Percentiles rank a stretch among this genome's conserved stretches.
Conservation (phyloP, 2,113 vertebrate species). For the Pangasianodon hypophthalmus region DNA sequence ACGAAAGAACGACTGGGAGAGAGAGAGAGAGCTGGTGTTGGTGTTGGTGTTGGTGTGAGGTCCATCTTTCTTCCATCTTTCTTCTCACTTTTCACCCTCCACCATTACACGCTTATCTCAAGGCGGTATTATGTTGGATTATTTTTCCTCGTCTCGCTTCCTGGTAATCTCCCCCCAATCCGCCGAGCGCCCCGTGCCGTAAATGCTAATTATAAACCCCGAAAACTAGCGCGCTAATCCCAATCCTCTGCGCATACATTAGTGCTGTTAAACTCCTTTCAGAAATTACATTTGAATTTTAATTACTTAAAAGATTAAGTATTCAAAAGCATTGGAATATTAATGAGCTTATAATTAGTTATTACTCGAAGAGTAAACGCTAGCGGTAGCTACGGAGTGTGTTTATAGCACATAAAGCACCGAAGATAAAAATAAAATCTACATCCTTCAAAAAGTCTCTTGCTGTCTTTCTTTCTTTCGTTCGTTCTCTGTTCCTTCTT, state of each 20-base stretch:
- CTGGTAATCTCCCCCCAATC: neutral
- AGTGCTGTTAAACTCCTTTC: conserved; percentile 25
- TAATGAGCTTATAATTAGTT: conserved; percentile 13
- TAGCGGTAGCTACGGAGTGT: neutral
- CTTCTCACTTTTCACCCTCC: neutral
- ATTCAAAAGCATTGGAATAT: neutral
- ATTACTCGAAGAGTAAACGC: neutral
- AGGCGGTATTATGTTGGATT: conserved; percentile 2
- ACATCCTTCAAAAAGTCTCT: neutral
- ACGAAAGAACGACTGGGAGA: neutral
- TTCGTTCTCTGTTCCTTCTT: too few relatives aligned
- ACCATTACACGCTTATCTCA: conserved; percentile 1
- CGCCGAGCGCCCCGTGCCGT: neutral
- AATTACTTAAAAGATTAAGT: conserved; percentile 24
- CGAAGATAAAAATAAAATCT: neutral
- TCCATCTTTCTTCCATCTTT: neutral
- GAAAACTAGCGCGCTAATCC: conserved; percentile 7
- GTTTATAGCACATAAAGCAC: neutral
- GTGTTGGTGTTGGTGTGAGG: neutral
- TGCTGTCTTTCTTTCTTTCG: neutral
- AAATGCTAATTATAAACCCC: conserved; percentile 29
- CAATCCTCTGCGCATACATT: conserved; percentile 15
- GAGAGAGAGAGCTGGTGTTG: neutral
- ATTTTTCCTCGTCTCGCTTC: conserved; percentile 21
- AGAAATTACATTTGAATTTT: conserved; percentile 30